phyloP scores from a whole-genome alignment of 2,888 invertebrate genomes.

The Antitype chi region DNA sequence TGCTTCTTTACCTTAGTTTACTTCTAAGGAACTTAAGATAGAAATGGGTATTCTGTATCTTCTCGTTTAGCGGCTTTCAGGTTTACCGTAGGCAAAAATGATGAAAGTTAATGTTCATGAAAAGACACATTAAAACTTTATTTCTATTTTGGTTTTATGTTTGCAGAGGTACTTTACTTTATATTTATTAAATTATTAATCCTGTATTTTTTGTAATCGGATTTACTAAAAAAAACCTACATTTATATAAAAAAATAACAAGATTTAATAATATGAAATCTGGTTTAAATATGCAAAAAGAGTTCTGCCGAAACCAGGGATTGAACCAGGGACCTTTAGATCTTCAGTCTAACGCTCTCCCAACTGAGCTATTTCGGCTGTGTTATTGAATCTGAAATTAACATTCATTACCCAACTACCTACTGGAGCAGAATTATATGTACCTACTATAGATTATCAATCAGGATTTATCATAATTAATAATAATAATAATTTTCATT shows the following conservation, averaged over 20 bases:
- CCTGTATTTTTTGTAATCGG: background rate
- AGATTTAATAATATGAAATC: too few species aligned
- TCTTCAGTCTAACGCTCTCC: conserved; percentile 84
- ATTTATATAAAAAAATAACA: background rate
- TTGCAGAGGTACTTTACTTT: too few species aligned
- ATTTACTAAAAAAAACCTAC: background rate
- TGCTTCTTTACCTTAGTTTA: too few species aligned
- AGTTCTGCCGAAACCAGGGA: conserved; percentile 78
- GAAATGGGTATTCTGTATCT: too few species aligned
- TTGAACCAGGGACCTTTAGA: conserved; percentile 82
- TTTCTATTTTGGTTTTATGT: too few species aligned
- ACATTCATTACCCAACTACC: background rate
- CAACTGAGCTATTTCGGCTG: conserved; percentile 86
- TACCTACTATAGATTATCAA: background rate
- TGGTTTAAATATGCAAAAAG: conserved; percentile 37
- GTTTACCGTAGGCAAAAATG: too few species aligned
- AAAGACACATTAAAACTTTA: too few species aligned
- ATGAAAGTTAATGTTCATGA: too few species aligned
- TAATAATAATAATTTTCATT: background rate
- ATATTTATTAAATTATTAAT: too few species aligned
- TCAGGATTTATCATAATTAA: background rate
- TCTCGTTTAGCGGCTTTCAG: too few species aligned
- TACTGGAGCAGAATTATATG: background rate
- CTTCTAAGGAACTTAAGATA: too few species aligned
- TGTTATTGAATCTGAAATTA: background rate